Evolutionary conservation across 2,113 vertebrate species (phyloP).

Genomic region (Ascaphus truei): DNA sequence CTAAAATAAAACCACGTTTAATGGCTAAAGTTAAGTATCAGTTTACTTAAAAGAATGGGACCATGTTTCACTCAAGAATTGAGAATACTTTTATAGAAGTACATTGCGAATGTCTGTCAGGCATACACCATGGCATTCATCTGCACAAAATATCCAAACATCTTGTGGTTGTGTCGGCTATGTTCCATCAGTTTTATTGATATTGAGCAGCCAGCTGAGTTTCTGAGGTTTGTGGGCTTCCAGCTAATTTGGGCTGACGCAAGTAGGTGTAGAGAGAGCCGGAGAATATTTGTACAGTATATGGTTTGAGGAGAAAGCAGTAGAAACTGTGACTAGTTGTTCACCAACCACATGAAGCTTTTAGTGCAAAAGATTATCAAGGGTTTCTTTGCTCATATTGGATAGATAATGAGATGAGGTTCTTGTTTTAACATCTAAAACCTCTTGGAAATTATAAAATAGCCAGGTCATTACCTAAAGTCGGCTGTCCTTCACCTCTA

Average conservation of each 20-base stretch:
- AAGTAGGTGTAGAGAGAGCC: constrained; percentile 37
- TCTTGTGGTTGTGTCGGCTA: not conserved
- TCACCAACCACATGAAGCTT: constrained; percentile 43
- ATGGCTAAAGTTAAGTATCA: not conserved
- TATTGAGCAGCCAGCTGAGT: constrained; percentile 16
- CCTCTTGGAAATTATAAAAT: not conserved
- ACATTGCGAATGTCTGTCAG: not conserved
- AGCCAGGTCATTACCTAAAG: no score
- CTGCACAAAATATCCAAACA: not conserved
- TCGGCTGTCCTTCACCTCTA: no score
- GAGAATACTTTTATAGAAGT: not conserved
- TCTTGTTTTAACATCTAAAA: not conserved
- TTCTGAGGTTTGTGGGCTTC: constrained; percentile 46
- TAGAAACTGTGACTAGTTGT: constrained; percentile 46
- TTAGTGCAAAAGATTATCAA: no score
- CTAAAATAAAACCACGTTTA: not conserved
- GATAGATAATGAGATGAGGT: no score
- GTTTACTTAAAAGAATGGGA: not conserved
- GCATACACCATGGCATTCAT: not conserved
- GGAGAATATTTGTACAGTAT: constrained; percentile 54
- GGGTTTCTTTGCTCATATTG: no score
- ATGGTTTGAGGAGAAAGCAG: constrained; percentile 5
- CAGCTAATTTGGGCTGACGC: constrained; percentile 43
- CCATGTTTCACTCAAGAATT: not conserved
- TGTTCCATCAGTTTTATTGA: not conserved